Evolutionary conservation across 2,888 invertebrate species (phyloP), one percentile per base, ranked within the genome.

Genomic region (Opisthograptis luteolata): DNA sequence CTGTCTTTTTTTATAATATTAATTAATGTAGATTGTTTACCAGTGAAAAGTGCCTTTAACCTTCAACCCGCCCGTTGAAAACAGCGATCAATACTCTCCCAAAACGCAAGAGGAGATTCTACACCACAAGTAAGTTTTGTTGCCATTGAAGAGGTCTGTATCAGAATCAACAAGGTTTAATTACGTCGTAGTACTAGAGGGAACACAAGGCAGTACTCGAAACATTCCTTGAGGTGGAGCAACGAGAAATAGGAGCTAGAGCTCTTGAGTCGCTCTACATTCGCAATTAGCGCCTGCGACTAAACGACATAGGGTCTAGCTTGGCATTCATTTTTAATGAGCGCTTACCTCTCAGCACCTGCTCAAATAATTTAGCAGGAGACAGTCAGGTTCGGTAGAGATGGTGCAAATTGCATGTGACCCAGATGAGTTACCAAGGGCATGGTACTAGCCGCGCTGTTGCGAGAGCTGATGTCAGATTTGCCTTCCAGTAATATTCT

Each of bases 401-500:
- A 40, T 50, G 22, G 22, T 34, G 35, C 47, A 58, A 45, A 55
- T 32, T 55, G 46, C 55, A 55, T 43, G 49, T 55, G 62, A 54
- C 55, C 55, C 34, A 64, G 58, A 63, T 51, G 55, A 31, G 17
- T 50, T 55, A 45, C 60, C 59, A 69, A 68, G 60, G 59, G 57
- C 55, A 53, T 27, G 13, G 12, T n/a, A 59, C 51, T 56, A 59
- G 55, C 54, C 55, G 53, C 50, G 50, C 66, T 66, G 67, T 78
- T 72, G 70, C 69, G 65, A 70, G 67, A 72, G 68, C 67, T 77
- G 77, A 76, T 76, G 74, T 76, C 73, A 76, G 71, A 76, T 65
- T 52, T 73, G 70, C 72, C 76, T 74, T 83, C 78, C 79, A 81
- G 81, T 71, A 79, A 81, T 78, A 80, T 76, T 77, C 66, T 70